A percentile compares a stretch with the other conserved stretches of the same genome.
Conservation (phyloP, 92 coral and sea anemone genomes). For the Phymanthus crucifer region DNA sequence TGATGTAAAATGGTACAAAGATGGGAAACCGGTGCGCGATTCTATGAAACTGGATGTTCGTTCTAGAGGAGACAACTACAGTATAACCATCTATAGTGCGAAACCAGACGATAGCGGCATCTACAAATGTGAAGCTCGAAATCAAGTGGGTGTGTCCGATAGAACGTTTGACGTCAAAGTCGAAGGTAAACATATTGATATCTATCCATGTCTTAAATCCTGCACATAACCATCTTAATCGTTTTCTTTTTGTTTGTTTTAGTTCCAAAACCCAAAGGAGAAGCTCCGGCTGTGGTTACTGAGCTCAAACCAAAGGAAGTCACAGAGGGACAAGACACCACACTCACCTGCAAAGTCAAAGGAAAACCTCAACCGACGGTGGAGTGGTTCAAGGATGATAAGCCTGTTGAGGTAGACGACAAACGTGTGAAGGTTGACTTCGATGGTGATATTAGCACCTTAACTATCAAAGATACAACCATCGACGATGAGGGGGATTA, state of each 20-base stretch:
- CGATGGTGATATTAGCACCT: conserved; percentile 55
- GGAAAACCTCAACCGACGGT: conserved; percentile 73
- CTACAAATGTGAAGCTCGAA: conserved; percentile 91
- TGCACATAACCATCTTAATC: neutral
- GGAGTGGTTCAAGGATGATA: conserved; percentile 87
- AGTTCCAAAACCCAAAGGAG: conserved; percentile 51
- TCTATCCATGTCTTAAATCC: too few relatives aligned
- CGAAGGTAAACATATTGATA: conserved; percentile 64
- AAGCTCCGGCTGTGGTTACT: conserved; percentile 70
- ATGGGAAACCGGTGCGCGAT: conserved; percentile 61
- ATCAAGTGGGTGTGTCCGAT: conserved; percentile 73
- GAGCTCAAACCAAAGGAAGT: conserved; percentile 74
- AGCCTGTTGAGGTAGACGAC: conserved; percentile 52
- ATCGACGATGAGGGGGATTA: conserved; percentile 86
- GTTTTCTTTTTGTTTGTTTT: neutral
- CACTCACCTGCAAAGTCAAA: conserved; percentile 64
- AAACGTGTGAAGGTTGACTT: conserved; percentile 53
- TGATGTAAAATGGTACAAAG: conserved; percentile 83
- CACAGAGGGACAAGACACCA: conserved; percentile 60
- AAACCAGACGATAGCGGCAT: conserved; percentile 81
- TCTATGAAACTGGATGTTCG: conserved; percentile 61
- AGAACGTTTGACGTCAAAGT: conserved; percentile 84
- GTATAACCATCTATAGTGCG: conserved; percentile 57
- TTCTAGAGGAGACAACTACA: conserved; percentile 72
- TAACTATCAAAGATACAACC: conserved; percentile 61